A percentile compares a stretch with the other conserved stretches of the same genome.
Evolutionary conservation across 2,888 invertebrate species (phyloP).

Genomic region (Eulithis prunata): DNA sequence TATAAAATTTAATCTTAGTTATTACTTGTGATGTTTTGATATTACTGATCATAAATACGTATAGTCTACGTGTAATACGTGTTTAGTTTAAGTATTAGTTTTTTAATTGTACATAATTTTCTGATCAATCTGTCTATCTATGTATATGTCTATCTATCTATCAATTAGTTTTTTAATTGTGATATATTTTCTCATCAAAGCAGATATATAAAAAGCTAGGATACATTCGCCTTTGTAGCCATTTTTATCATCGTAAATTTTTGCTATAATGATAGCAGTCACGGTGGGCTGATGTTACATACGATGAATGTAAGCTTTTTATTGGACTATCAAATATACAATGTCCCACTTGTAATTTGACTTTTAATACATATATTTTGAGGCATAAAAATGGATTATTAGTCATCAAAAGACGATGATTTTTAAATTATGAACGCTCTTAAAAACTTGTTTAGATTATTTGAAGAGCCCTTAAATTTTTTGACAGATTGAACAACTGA

Average conservation of each 20-base stretch:
- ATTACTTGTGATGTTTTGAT: constrained; percentile 29
- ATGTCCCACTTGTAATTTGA: constrained; percentile 18
- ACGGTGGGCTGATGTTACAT: constrained; percentile 50
- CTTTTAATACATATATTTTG: constrained; percentile 16
- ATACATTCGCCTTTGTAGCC: not conserved
- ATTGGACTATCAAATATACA: constrained; percentile 36
- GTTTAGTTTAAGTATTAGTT: no score
- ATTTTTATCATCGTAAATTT: constrained; percentile 55
- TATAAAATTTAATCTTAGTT: constrained; percentile 34
- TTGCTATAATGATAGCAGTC: constrained; percentile 43
- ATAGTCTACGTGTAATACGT: constrained; percentile 6
- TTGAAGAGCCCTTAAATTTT: not conserved
- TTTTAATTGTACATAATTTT: no score
- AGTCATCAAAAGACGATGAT: constrained; percentile 20
- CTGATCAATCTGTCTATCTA: no score
- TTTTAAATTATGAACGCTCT: constrained; percentile 1
- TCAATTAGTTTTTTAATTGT: no score
- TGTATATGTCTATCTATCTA: no score
- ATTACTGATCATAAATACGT: constrained; percentile 14
- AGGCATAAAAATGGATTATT: constrained; percentile 20
- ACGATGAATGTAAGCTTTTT: constrained; percentile 49
- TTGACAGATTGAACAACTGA: not conserved
- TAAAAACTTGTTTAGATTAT: not conserved
- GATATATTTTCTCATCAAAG: no score
- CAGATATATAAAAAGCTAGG: no score